Evolutionary conservation across 2,797 vertebrate species (phyloP).

Genomic region (Lates japonicus): DNA sequence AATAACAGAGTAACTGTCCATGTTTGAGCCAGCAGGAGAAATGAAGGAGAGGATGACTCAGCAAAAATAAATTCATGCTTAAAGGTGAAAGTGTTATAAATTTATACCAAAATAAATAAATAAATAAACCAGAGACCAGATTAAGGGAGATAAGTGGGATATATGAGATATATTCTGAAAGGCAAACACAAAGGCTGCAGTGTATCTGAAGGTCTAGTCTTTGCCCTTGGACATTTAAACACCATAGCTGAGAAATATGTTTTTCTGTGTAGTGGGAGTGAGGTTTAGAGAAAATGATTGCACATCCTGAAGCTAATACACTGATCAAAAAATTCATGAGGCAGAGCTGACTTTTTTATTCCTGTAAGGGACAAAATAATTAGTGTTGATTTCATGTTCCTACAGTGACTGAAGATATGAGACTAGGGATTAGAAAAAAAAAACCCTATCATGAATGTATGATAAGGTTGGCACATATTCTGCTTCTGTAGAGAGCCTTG

Average conservation of each 20-base stretch:
- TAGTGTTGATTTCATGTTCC: conserved; percentile 1
- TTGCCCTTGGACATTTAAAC: conserved; percentile 2
- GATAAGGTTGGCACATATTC: not conserved
- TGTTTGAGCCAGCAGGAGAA: too few relatives aligned
- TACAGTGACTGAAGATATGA: not conserved
- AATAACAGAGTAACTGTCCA: not conserved
- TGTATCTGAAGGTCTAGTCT: not conserved
- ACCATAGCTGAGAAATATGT: not conserved
- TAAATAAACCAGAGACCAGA: not conserved
- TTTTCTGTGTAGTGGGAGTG: not conserved
- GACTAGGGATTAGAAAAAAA: not conserved
- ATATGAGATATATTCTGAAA: not conserved
- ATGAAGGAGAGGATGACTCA: not conserved
- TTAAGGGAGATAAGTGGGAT: not conserved
- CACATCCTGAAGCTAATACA: not conserved
- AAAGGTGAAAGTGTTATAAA: not conserved
- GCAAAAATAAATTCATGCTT: not conserved
- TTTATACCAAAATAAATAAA: not conserved
- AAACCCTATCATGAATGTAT: not conserved
- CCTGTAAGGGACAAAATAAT: conserved; percentile 24
- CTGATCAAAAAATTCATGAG: conserved; percentile 21
- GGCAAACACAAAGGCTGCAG: not conserved
- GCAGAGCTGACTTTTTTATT: not conserved
- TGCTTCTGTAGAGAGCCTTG: not conserved
- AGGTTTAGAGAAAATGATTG: not conserved